Evolutionary conservation across 1,140 invertebrate species (phyloP).

Genomic region (Colletes latitarsis): DNA sequence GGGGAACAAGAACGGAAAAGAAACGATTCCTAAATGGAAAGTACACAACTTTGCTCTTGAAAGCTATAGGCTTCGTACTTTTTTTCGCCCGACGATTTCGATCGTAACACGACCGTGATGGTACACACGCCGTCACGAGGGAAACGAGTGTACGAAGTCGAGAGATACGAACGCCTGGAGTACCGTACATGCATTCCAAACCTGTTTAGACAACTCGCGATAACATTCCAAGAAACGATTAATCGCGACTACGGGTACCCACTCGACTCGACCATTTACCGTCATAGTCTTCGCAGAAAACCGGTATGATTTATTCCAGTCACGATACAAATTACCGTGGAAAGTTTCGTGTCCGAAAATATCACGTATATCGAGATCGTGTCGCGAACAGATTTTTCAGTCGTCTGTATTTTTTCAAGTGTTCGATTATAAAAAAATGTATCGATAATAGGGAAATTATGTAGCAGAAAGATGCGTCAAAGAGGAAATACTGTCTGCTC

Average conservation of each 20-base stretch:
- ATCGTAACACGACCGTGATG: slow-evolving; percentile 3
- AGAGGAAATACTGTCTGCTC: too few relatives aligned
- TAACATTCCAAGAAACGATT: slow-evolving; percentile 45
- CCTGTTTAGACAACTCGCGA: slow-evolving; percentile 44
- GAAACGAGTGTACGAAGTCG: slow-evolving; percentile 11
- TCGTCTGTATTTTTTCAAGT: too few relatives aligned
- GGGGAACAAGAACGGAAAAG: neutral
- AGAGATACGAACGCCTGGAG: neutral
- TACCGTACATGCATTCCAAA: slow-evolving; percentile 27
- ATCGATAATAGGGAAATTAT: too few relatives aligned
- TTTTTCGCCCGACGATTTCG: neutral
- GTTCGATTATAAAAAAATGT: too few relatives aligned
- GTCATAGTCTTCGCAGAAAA: slow-evolving; percentile 5
- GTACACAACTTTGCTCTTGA: neutral
- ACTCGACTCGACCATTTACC: slow-evolving; percentile 3
- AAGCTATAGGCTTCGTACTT: neutral
- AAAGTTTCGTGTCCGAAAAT: neutral
- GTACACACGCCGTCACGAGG: neutral
- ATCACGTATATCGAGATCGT: neutral
- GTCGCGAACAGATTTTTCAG: neutral
- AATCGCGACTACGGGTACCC: slow-evolving; percentile 11
- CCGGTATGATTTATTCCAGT: neutral
- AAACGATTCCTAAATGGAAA: neutral
- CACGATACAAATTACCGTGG: neutral
- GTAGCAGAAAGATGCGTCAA: too few relatives aligned